Evolutionary conservation across 2,888 invertebrate genomes (phyloP), one percentile per base, ranked within the genome.

Genomic region (Cryptocephalus moraei): DNA sequence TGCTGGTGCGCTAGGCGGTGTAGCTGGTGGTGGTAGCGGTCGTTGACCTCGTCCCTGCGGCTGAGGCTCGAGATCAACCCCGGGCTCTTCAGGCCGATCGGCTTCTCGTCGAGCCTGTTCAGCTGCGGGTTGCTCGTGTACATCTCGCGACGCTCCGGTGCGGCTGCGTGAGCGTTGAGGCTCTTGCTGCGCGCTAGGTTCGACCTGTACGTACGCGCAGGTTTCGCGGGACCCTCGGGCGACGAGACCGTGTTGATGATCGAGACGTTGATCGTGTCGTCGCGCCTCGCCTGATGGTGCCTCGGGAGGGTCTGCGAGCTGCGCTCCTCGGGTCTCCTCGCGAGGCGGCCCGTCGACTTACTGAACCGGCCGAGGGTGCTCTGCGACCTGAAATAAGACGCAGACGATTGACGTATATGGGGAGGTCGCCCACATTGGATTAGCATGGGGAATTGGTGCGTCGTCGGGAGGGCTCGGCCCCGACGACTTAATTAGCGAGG

Each of bases 21-120:
- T 2, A 4, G 22, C 22, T 22, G 22, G 22, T 22, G 22, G 49
- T 53, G 48, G 6, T n/a, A n/a, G n/a, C n/a, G n/a, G 14, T 70
- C 74, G 59, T 74, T 61, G 43, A 73, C 73, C 8, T 75, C 73
- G 44, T 79, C 78, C 69, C 77, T 77, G 54, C 90, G 79, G 65
- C 85, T 89, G 51, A 91, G 85, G 55, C 88, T 85, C 48, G 89
- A 88, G 36, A 91, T 84, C 55, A 91, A 84, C 38, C 89, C 88
- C 0, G 91, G 91, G 66, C 89, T 90, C 66, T 90, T 89, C 8
- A 88, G 71, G 47, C 86, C 81, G 52, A 79, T 81, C 0, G 82
- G 83, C 8, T 79, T 80, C 62, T 84, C 84, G 55, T 82, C 80
- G 42, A 85, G 69, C 13, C 80, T 75, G 62, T 82, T 82, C 41